Base-by-base conservation (phyloP, 1,140 invertebrate species). In the Drosophila punjabiensis region DNA sequence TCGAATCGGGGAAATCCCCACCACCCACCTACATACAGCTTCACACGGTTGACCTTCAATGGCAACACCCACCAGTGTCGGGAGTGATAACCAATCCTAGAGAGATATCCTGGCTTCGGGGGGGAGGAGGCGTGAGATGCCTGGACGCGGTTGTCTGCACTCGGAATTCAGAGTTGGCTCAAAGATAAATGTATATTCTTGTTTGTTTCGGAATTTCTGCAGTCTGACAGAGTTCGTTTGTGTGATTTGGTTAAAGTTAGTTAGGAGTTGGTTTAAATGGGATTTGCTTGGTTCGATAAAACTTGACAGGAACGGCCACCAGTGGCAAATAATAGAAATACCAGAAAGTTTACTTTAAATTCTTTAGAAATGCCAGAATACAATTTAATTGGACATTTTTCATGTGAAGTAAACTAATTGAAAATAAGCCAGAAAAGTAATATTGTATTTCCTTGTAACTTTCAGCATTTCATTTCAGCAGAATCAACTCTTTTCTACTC, bases 11-110 rank as follows among this genome's bases (percentile, higher is more conserved):
- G n/a, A 53, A 64, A 16, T 70, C 67, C 82, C 48, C 55, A 39
- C 43, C 33, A 50, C 35, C 64, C 53, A 65, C 43, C n/a, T 28
- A 11, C 28, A 47, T 20, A 16, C 50, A 65, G 37, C 50, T 41
- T 53, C 58, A 63, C 30, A n/a, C 28, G 55, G 24, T 63, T 84
- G 81, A 89, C 84, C 85, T 88, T 89, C 77, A 61, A n/a, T 53
- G 33, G 28, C 28, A 63, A 82, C 64, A 66, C 81, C 71, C 79
- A 76, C 71, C 79, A 76, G 61, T 70, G 55, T 61, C 52, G 63
- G 43, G 39, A 77, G 67, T 71, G 76, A 75, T 73, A 69, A 82
- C 59, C 33, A 73, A 55, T 68, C 24, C 39, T 8, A 20, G 30
- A 8, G 16, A 66, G 9, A 66, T 60, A 52, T 76, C 63, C 73